These are phyloP conservation scores for Drosophila serrata DNA, from an alignment of 1,140 invertebrate species.

Conservation along the genomic window DNA sequence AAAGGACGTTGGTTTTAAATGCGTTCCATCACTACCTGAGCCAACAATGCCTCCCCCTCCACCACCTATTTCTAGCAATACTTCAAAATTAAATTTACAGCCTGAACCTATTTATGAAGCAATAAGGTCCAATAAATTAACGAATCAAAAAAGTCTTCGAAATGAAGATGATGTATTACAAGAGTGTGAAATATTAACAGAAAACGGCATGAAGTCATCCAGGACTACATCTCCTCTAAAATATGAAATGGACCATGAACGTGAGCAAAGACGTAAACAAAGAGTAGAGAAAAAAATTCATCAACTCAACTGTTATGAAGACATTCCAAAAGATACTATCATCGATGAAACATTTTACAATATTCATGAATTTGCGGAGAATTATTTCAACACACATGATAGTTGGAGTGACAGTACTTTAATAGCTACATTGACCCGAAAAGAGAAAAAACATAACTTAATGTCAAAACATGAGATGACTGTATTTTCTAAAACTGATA, in stretches of 20 bases:
- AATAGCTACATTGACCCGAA: conserved; percentile 95
- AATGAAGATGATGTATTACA: background rate
- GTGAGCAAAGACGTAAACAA: conserved; percentile 92
- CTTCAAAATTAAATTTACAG: conserved; percentile 56
- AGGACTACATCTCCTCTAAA: conserved; percentile 8
- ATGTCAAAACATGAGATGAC: conserved; percentile 97
- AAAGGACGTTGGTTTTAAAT: conserved; percentile 80
- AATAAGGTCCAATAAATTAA: conserved; percentile 85
- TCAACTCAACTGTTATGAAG: conserved; percentile 88
- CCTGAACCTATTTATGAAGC: conserved; percentile 94
- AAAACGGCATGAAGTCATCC: conserved; percentile 9
- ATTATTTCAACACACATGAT: conserved; percentile 96
- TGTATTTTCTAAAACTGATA: conserved; percentile 93
- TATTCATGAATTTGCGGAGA: conserved; percentile 96
- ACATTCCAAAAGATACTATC: conserved; percentile 85
- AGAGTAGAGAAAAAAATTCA: conserved; percentile 94
- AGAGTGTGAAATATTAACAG: conserved; percentile 5
- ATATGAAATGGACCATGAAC: conserved; percentile 83
- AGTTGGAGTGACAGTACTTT: conserved; percentile 94
- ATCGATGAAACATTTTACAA: conserved; percentile 89
- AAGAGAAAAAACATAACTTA: conserved; percentile 90
- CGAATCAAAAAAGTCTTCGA: background rate
- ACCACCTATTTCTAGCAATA: conserved; percentile 83
- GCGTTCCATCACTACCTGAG: conserved; percentile 89
- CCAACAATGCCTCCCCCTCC: conserved; percentile 90